Evolutionary conservation across 64 coral and sea anemone genomes (phyloP).

Genomic region (Porites lutea): DNA sequence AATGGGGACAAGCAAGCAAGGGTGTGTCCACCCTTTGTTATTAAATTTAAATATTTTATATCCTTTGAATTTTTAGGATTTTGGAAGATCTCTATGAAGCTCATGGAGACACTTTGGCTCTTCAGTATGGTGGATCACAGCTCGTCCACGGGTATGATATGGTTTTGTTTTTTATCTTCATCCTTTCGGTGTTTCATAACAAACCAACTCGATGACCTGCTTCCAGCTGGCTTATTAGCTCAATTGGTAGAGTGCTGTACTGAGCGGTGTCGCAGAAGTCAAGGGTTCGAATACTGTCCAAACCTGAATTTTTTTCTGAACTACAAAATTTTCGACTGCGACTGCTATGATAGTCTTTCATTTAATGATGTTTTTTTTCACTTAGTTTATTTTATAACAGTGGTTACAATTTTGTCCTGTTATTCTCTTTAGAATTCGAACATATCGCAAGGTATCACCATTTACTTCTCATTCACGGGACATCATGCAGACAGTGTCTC

Average conservation of each 20-base stretch:
- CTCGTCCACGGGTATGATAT: slow-evolving; percentile 80
- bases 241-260: no score
- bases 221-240: no score
- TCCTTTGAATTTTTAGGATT: slow-evolving; percentile 52
- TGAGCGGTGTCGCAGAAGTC: no score
- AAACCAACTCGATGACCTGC: no score
- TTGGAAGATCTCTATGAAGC: slow-evolving; percentile 99
- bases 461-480: slow-evolving; percentile 96
- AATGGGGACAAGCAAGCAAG: no score
- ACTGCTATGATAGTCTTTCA: not conserved
- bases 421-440: slow-evolving; percentile 82
- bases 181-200: no score
- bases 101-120: slow-evolving; percentile 93
- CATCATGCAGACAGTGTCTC: slow-evolving; percentile 95
- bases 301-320: no score
- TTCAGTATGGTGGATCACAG: slow-evolving; percentile 98
- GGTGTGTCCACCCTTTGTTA: no score
- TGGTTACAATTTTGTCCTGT: not conserved
- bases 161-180: not conserved
- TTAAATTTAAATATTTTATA: not conserved
- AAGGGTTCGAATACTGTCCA: no score
- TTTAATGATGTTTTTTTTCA: not conserved
- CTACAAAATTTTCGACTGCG: no score
- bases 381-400: no score
- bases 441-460: slow-evolving; percentile 93